phyloP scores from a whole-genome alignment of 2,888 invertebrate species.

The Chymomyza procnemis region DNA sequence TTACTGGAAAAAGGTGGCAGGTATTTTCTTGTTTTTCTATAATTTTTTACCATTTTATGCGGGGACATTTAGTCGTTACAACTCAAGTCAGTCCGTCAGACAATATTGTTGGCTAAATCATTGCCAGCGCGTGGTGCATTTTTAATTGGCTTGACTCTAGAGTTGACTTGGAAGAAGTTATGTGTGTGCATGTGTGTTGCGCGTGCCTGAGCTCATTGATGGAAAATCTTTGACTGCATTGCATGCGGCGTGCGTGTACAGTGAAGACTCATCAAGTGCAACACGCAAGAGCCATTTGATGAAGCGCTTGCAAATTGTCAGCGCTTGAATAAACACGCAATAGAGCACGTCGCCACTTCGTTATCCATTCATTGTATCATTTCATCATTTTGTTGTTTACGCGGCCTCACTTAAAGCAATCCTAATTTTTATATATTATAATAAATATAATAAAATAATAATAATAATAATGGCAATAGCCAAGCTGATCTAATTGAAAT shows the following conservation, averaged over 20 bases:
- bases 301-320: conserved; percentile 38
- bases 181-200: too few species aligned
- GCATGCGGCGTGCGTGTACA: conserved; percentile 43
- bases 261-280: conserved; percentile 47
- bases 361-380: neutral
- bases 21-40: neutral
- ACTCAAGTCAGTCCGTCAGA: conserved; percentile 2
- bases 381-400: neutral
- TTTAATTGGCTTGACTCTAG: conserved; percentile 53
- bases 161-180: conserved; percentile 15
- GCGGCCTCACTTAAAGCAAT: neutral
- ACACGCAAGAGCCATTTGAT: conserved; percentile 29
- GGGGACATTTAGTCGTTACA: conserved; percentile 39
- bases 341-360: neutral
- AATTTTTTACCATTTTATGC: conserved; percentile 48
- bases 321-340: conserved; percentile 51
- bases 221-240: conserved; percentile 45
- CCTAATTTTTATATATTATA: neutral
- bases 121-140: conserved; percentile 65
- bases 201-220: conserved; percentile 67
- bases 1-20: neutral
- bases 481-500: neutral
- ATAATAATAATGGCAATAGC: neutral
- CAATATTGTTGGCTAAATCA: conserved; percentile 49
- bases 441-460: neutral